These are phyloP conservation scores for Drosophila lini DNA, from an alignment of 1,140 invertebrate genomes.

Conservation along the genomic window DNA sequence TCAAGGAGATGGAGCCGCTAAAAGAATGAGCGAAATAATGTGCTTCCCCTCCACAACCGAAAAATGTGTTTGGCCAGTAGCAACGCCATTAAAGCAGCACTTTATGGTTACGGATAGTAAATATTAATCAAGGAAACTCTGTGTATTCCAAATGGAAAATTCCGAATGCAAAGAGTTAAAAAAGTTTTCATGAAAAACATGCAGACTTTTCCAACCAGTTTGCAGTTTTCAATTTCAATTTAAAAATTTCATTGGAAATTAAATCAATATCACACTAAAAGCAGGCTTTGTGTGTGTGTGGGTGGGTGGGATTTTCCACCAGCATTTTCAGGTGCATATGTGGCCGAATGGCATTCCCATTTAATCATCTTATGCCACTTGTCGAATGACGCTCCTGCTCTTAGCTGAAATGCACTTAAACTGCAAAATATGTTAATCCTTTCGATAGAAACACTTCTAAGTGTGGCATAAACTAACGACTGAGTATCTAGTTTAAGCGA, in stretches of 20 bases:
- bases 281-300: not conserved
- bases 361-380: constrained; percentile 25
- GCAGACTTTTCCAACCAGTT: not conserved
- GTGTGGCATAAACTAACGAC: not conserved
- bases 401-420: constrained; percentile 17
- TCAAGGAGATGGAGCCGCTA: constrained; percentile 1
- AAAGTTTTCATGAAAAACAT: constrained; percentile 1
- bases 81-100: constrained; percentile 11
- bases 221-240: constrained; percentile 5
- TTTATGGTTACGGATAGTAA: constrained; percentile 34
- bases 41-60: not conserved
- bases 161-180: not conserved
- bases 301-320: not conserved
- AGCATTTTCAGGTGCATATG: constrained; percentile 12
- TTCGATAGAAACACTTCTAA: constrained; percentile 16
- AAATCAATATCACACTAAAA: constrained; percentile 32
- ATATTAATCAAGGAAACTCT: constrained; percentile 14
- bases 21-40: constrained; percentile 7
- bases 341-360: not conserved
- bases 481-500: constrained; percentile 3
- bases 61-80: constrained; percentile 6
- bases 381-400: not conserved
- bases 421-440: constrained; percentile 26
- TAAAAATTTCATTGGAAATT: constrained; percentile 19
- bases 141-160: constrained; percentile 6